phyloP scores from a whole-genome alignment of 2,113 vertebrate genomes.

The Antennarius striatus region DNA sequence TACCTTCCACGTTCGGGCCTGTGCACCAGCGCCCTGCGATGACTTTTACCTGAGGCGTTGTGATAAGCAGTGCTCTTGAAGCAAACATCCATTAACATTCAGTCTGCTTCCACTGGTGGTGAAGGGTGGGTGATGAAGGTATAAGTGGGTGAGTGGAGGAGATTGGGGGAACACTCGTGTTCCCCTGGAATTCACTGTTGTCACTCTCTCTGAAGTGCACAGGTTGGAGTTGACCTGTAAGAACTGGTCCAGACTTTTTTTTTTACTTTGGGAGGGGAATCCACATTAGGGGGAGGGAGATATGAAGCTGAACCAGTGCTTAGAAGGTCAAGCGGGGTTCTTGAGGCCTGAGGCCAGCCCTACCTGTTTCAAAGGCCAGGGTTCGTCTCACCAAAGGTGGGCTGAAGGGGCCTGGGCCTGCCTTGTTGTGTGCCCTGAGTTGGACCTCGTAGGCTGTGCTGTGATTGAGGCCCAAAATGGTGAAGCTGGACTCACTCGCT shows the following conservation, averaged over 20 bases:
- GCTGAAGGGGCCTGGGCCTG: constrained; percentile 92
- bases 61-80: constrained; percentile 77
- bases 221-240: constrained; percentile 53
- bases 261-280: constrained; percentile 57
- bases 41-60: constrained; percentile 79
- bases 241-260: constrained; percentile 65
- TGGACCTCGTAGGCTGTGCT: constrained; percentile 92
- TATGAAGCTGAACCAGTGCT: constrained; percentile 66
- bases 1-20: constrained; percentile 67
- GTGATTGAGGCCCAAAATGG: constrained; percentile 88
- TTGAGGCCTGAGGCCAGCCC: constrained; percentile 79
- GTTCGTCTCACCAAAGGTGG: constrained; percentile 89
- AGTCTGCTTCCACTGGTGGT: constrained; percentile 70
- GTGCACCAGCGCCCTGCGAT: constrained; percentile 43
- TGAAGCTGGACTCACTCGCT: constrained; percentile 84
- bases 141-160: constrained; percentile 73
- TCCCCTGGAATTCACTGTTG: constrained; percentile 54
- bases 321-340: constrained; percentile 45
- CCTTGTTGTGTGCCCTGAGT: constrained; percentile 91
- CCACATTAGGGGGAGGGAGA: constrained; percentile 43
- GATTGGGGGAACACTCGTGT: constrained; percentile 53
- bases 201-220: constrained; percentile 45
- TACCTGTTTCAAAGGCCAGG: constrained; percentile 95
- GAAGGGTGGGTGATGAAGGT: constrained; percentile 75
- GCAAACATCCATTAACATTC: constrained; percentile 74